A percentile compares a stretch with the other conserved stretches of the same genome.
phyloP scores from a whole-genome alignment of 2,888 invertebrate species.

The Adineta ricciae region DNA sequence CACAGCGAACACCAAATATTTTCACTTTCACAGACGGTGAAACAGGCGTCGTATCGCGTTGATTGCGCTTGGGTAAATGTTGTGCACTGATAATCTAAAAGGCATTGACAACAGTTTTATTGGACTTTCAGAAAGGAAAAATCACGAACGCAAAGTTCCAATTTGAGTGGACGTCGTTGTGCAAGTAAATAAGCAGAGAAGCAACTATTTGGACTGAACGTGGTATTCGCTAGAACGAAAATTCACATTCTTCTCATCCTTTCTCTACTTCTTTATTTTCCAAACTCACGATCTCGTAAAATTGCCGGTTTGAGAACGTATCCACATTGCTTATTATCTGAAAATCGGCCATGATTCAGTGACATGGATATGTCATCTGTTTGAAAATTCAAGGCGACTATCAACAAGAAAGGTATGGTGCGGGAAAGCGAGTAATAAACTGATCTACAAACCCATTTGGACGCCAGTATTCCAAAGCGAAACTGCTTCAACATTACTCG shows the following conservation, averaged over 20 bases:
- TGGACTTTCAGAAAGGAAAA: too few species aligned
- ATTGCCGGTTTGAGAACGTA: conserved; percentile 57
- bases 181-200: not conserved
- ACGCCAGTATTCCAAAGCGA: conserved; percentile 58
- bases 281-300: conserved; percentile 52
- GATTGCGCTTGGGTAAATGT: conserved; percentile 24
- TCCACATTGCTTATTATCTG: conserved; percentile 58
- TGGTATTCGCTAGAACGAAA: not conserved
- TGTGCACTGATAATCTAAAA: conserved; percentile 31
- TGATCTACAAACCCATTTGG: conserved; percentile 53
- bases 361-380: conserved; percentile 58
- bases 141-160: not conserved
- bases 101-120: not conserved
- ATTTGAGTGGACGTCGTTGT: not conserved
- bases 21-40: conserved; percentile 25
- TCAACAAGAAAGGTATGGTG: conserved; percentile 34
- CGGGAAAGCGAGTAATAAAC: too few species aligned
- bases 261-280: too few species aligned
- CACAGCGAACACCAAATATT: conserved; percentile 28
- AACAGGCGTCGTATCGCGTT: conserved; percentile 24
- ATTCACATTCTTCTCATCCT: too few species aligned
- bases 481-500: conserved; percentile 54
- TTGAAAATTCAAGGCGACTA: conserved; percentile 57
- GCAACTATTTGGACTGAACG: not conserved
- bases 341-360: conserved; percentile 57